Percentiles rank a stretch among this genome's conserved stretches.
phyloP scores from a whole-genome alignment of 2,113 vertebrate species.

The Apeltes quadracus region DNA sequence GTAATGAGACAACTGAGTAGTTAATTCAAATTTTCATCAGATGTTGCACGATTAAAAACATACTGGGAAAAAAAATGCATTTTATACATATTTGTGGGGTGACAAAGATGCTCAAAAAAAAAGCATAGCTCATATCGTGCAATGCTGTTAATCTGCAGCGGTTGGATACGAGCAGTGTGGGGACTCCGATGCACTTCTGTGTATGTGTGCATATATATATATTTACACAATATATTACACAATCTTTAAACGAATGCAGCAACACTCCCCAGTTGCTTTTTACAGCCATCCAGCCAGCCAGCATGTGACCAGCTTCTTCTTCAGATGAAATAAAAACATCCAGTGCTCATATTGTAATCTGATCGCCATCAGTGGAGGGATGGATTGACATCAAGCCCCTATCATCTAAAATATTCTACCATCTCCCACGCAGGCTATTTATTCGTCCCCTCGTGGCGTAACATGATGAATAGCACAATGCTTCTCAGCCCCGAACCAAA shows the following conservation, averaged over 20 bases:
- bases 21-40: not conserved
- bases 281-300: not conserved
- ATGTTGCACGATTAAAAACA: slow-evolving; percentile 9
- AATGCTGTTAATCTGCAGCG: slow-evolving; percentile 1
- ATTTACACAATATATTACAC: too few relatives aligned
- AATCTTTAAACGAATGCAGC: slow-evolving; percentile 6
- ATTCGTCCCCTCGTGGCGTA: slow-evolving; percentile 14
- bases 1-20: slow-evolving; percentile 7
- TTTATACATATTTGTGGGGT: slow-evolving; percentile 2
- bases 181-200: not conserved
- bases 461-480: slow-evolving; percentile 44
- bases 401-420: not conserved
- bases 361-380: not conserved
- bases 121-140: not conserved
- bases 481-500: slow-evolving; percentile 48
- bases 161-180: not conserved
- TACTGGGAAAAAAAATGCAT: not conserved
- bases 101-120: slow-evolving; percentile 2
- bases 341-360: not conserved
- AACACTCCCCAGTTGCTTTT: slow-evolving; percentile 18
- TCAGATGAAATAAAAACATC: slow-evolving; percentile 1
- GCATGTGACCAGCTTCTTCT: not conserved
- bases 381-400: slow-evolving; percentile 16
- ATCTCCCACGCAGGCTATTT: slow-evolving; percentile 26
- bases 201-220: too few relatives aligned